A percentile compares a stretch with the other conserved stretches of the same genome.
Evolutionary conservation across 2,888 invertebrate genomes (phyloP).

Genomic region (Rambutsinella grinnellia): DNA sequence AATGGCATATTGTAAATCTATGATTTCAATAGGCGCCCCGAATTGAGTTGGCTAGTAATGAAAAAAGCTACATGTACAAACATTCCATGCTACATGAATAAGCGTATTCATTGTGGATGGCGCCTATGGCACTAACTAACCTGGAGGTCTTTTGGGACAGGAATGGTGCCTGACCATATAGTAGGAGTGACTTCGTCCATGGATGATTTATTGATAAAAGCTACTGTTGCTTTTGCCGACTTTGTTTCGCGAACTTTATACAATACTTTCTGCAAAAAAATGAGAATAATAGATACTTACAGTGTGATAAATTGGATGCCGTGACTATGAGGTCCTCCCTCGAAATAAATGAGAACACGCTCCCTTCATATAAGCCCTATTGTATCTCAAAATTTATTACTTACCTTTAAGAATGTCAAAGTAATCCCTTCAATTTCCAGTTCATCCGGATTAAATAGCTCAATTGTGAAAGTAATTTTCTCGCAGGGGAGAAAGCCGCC

Average conservation of each 20-base stretch:
- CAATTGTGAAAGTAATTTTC: constrained; percentile 59
- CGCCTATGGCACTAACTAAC: too few species aligned
- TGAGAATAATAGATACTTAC: neutral
- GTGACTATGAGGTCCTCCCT: neutral
- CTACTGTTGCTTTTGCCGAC: constrained; percentile 56
- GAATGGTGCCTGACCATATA: constrained; percentile 55
- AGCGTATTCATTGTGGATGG: too few species aligned
- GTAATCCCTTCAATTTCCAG: constrained; percentile 55
- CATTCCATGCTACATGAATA: too few species aligned
- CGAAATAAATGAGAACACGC: neutral
- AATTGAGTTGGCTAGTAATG: constrained; percentile 56
- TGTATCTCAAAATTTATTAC: neutral
- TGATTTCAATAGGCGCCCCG: constrained; percentile 56
- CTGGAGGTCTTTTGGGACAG: constrained; percentile 53
- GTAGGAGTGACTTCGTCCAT: constrained; percentile 58
- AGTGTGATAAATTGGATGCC: neutral
- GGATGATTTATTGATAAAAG: constrained; percentile 54
- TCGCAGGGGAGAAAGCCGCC: constrained; percentile 58
- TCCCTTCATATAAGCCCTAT: neutral
- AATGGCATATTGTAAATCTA: constrained; percentile 54
- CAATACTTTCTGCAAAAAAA: constrained; percentile 46
- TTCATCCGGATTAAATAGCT: constrained; percentile 59
- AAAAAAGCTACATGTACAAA: too few species aligned
- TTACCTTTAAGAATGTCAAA: constrained; percentile 57
- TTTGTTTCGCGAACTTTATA: constrained; percentile 59